phyloP scores from a whole-genome alignment of 2,797 vertebrate species.

The Gobionotothen gibberifrons region DNA sequence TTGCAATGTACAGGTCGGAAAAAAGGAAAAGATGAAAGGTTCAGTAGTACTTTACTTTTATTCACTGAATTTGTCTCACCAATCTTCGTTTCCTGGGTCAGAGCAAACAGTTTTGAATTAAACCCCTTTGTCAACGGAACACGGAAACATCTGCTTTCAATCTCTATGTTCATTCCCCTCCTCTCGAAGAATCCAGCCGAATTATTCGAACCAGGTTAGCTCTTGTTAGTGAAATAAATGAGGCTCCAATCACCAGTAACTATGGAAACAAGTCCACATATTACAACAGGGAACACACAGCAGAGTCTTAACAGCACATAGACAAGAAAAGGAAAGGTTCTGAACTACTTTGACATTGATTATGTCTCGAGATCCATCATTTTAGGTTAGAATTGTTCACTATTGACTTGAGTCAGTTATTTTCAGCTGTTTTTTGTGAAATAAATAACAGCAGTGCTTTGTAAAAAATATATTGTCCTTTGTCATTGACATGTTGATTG shows the following conservation, averaged over 20 bases:
- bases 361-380: constrained; percentile 5
- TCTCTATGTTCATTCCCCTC: constrained; percentile 65
- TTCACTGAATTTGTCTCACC: constrained; percentile 12
- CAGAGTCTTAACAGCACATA: constrained; percentile 26
- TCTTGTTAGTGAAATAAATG: constrained; percentile 67
- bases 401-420: constrained; percentile 9
- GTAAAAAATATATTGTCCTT: background rate
- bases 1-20: background rate
- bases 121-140: constrained; percentile 53
- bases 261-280: constrained; percentile 55
- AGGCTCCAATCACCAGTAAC: constrained; percentile 58
- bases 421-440: background rate
- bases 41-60: constrained; percentile 9
- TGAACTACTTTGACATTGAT: constrained; percentile 16
- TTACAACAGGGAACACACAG: constrained; percentile 37
- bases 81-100: constrained; percentile 23
- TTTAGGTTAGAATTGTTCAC: constrained; percentile 19
- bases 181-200: constrained; percentile 39
- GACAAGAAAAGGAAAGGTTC: constrained; percentile 16
- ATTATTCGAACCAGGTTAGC: constrained; percentile 38
- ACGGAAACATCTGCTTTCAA: constrained; percentile 47
- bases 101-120: constrained; percentile 48
- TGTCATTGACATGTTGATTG: background rate
- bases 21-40: background rate
- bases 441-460: background rate